Evolutionary conservation across 2,113 vertebrate genomes (phyloP).

Genomic region (Eptesicus fuscus): DNA sequence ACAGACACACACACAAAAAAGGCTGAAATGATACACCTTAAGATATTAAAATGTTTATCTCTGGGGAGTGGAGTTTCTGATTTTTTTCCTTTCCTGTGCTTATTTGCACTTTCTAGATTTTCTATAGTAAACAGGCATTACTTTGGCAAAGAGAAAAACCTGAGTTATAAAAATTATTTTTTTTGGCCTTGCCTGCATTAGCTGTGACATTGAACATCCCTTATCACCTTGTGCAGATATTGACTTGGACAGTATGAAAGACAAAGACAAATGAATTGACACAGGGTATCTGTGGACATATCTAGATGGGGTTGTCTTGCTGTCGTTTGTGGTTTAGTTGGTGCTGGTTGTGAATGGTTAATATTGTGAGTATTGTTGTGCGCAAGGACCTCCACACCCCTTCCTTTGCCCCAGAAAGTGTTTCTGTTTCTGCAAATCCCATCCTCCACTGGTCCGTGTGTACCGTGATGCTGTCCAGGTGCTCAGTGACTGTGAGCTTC

Average conservation of each 20-base stretch:
- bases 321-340: background rate
- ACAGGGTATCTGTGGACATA: background rate
- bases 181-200: background rate
- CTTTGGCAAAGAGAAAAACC: background rate
- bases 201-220: background rate
- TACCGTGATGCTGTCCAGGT: background rate
- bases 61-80: background rate
- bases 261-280: background rate
- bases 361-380: background rate
- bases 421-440: background rate
- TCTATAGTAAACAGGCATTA: background rate
- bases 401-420: background rate
- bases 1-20: background rate
- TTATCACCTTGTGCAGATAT: background rate
- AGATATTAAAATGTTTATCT: slow-evolving; percentile 15
- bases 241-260: background rate
- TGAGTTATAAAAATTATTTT: background rate
- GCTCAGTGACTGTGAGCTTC: background rate
- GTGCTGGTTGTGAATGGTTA: background rate
- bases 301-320: background rate
- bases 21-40: background rate
- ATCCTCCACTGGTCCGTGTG: background rate
- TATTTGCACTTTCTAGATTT: background rate
- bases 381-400: rapidly evolving
- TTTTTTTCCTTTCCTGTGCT: background rate